These are phyloP conservation scores for Menidia beryllina DNA, from an alignment of 2,113 vertebrate species.

Conservation along the genomic window DNA sequence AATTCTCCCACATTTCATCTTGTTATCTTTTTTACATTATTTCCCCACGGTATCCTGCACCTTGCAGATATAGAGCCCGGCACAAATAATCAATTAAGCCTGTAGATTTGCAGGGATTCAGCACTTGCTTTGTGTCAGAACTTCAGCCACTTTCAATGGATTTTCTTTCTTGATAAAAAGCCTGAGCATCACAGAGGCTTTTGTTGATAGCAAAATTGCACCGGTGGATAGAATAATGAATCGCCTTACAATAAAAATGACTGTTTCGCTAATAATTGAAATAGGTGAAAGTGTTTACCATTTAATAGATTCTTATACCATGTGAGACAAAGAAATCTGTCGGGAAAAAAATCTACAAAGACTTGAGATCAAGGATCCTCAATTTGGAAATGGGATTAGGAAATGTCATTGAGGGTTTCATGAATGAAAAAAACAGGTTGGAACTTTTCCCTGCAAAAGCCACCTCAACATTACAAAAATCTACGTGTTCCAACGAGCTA, in stretches of 20 bases:
- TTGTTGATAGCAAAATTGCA: slow-evolving; percentile 70
- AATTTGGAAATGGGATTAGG: slow-evolving; percentile 24
- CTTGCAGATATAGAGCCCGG: slow-evolving; percentile 82
- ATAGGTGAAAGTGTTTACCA: slow-evolving; percentile 69
- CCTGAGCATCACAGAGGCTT: slow-evolving; percentile 59
- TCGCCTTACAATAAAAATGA: slow-evolving; percentile 63
- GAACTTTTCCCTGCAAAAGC: neutral
- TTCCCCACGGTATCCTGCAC: slow-evolving; percentile 83
- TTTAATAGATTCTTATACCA: slow-evolving; percentile 47
- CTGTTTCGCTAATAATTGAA: slow-evolving; percentile 68
- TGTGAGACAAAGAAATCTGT: slow-evolving; percentile 38
- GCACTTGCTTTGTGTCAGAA: slow-evolving; percentile 76
- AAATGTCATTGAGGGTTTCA: slow-evolving; percentile 22
- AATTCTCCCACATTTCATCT: slow-evolving; percentile 87
- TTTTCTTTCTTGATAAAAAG: slow-evolving; percentile 72
- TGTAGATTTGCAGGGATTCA: slow-evolving; percentile 81
- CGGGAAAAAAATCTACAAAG: slow-evolving; percentile 51
- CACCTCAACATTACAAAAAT: slow-evolving; percentile 17
- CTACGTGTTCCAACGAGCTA: neutral
- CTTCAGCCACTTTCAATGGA: slow-evolving; percentile 76
- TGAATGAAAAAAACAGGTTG: slow-evolving; percentile 1
- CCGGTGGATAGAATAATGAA: slow-evolving; percentile 64
- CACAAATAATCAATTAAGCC: slow-evolving; percentile 88
- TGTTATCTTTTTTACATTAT: slow-evolving; percentile 90
- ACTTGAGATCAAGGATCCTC: slow-evolving; percentile 28